phyloP scores from a whole-genome alignment of 2,113 vertebrate genomes.

The Colaptes auratus region DNA sequence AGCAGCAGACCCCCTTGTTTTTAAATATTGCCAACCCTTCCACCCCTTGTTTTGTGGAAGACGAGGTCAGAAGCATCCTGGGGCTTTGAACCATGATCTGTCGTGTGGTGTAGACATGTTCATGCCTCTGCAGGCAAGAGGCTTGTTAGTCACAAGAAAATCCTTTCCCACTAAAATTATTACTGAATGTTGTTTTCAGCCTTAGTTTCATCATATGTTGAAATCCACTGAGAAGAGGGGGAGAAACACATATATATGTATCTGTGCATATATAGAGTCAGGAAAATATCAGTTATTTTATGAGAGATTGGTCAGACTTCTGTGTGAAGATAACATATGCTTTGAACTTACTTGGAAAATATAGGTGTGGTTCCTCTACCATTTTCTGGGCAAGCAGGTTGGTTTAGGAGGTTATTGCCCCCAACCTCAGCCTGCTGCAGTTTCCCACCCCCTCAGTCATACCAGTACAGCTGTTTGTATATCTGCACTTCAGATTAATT shows the following conservation, averaged over 20 bases:
- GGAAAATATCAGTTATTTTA: not conserved
- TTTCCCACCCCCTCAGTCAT: not conserved
- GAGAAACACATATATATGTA: too few relatives aligned
- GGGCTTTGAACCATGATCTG: not conserved
- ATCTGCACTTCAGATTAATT: not conserved
- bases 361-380: not conserved
- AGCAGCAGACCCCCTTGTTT: not conserved
- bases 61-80: not conserved
- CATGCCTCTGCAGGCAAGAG: not conserved
- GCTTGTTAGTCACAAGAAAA: conserved; percentile 3
- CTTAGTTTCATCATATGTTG: not conserved
- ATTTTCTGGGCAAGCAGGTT: not conserved
- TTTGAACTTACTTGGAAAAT: not conserved
- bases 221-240: not conserved
- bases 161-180: not conserved
- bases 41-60: not conserved
- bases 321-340: not conserved
- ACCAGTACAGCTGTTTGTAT: not conserved
- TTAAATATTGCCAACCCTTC: not conserved
- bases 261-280: not conserved
- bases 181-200: not conserved
- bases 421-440: not conserved
- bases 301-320: not conserved
- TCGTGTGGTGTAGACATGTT: not conserved
- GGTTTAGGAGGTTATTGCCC: not conserved